Base-by-base conservation (phyloP, 2,888 invertebrate species). In the Ferdinandea cuprea region DNA sequence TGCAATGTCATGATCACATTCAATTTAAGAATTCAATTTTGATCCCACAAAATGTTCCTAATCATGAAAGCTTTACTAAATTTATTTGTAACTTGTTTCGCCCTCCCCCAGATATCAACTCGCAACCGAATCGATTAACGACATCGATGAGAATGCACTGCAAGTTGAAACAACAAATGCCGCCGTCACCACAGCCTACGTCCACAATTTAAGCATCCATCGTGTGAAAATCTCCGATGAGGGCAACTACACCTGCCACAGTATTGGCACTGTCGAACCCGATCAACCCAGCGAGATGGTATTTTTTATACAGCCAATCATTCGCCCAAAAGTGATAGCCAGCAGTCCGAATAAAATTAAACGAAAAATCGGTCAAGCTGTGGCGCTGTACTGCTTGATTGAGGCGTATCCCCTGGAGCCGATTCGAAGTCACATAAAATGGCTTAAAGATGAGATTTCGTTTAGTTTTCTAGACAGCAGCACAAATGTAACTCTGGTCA, bases 181-280 rank as follows among this genome's bases (percentile, higher is more conserved):
- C 69, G 89, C 88, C 81, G 90, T 90, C 85, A 89, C 91, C 61
- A 77, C 92, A 91, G 61, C 85, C 17, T 89, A 87, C 84, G 86
- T 85, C 25, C 87, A 92, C 92, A 78, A 80, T 74, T 89, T 94
- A 50, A 92, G 92, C 74, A 92, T 94, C 83, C 89, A 91, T 44
- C 91, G 92, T 86, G 91, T 93, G 19, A 92, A 92, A 86, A 91
- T 93, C 73, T 90, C 91, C 63, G 94, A 94, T 88, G 91, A 91
- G 58, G 94, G 94, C 21, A 92, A 92, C 87, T 94, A 94, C 87
- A 92, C 92, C 0, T 94, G 94, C 87, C 91, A 86, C 44, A 92
- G 92, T 17, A 87, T 88, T n/a, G 91, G 91, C 40, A 89, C 88
- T 68, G 86, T 87, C 15, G 87, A 90, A 72, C 68, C 78, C 19